phyloP scores from a whole-genome alignment of 2,113 vertebrate genomes.

The Agelaius tricolor region DNA sequence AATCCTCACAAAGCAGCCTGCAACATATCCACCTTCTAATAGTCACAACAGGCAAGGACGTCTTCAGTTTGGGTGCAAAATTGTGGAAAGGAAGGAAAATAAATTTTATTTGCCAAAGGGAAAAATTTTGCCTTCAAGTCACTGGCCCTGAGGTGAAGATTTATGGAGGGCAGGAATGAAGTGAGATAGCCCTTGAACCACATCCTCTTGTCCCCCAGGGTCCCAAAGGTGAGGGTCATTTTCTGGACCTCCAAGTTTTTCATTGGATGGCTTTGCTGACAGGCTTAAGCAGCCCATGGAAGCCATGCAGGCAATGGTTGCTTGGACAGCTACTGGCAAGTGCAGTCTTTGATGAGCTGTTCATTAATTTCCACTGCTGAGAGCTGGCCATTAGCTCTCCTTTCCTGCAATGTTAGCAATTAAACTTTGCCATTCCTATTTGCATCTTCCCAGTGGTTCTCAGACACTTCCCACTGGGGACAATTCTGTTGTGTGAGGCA shows the following conservation, averaged over 20 bases:
- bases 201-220: not conserved
- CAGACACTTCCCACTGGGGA: not conserved
- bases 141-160: slow-evolving; percentile 24
- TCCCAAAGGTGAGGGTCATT: not conserved
- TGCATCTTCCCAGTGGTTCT: not conserved
- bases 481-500: not conserved
- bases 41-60: not conserved
- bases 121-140: slow-evolving; percentile 28
- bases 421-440: not conserved
- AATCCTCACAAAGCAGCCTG: slow-evolving; percentile 5
- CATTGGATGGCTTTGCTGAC: not conserved
- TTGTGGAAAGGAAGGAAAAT: slow-evolving; percentile 13
- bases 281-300: not conserved
- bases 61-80: not conserved
- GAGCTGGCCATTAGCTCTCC: not conserved
- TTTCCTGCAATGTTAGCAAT: not conserved
- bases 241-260: not conserved
- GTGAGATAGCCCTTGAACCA: not conserved
- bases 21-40: not conserved
- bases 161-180: not conserved
- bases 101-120: slow-evolving; percentile 24
- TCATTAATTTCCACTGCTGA: not conserved
- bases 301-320: not conserved
- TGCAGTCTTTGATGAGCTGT: not conserved
- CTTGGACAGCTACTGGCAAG: not conserved